Conservation (phyloP, 2,888 invertebrate genomes). For the Tiliacea aurago region DNA sequence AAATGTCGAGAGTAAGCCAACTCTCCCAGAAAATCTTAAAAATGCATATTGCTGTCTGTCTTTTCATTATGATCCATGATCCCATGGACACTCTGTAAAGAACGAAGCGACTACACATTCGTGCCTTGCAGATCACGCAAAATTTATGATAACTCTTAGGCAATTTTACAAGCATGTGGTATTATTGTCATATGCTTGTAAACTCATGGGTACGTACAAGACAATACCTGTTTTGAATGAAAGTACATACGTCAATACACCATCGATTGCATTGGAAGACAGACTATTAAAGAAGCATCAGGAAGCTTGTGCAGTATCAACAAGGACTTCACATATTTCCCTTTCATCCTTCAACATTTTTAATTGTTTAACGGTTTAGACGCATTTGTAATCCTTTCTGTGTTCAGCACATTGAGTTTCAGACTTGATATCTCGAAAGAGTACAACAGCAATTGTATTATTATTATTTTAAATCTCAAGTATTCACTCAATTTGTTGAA, state of each 20-base stretch:
- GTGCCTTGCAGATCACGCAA: no score
- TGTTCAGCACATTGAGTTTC: conserved; percentile 29
- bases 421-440: not conserved
- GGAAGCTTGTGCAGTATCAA: conserved; percentile 46
- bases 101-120: not conserved
- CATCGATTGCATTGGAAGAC: not conserved
- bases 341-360: conserved; percentile 26
- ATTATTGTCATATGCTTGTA: not conserved
- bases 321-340: conserved; percentile 31
- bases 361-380: conserved; percentile 20
- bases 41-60: not conserved
- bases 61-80: not conserved
- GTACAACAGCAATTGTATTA: not conserved
- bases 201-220: not conserved
- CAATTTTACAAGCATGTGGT: not conserved
- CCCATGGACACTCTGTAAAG: not conserved
- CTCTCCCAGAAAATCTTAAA: not conserved
- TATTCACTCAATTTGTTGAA: conserved; percentile 16
- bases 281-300: not conserved
- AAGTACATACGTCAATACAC: not conserved
- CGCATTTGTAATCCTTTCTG: not conserved
- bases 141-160: no score
- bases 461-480: conserved; percentile 5
- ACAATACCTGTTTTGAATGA: conserved; percentile 5
- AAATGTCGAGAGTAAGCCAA: not conserved